Evolutionary conservation across 2,888 invertebrate genomes (phyloP).

Genomic region (Clunio marinus): DNA sequence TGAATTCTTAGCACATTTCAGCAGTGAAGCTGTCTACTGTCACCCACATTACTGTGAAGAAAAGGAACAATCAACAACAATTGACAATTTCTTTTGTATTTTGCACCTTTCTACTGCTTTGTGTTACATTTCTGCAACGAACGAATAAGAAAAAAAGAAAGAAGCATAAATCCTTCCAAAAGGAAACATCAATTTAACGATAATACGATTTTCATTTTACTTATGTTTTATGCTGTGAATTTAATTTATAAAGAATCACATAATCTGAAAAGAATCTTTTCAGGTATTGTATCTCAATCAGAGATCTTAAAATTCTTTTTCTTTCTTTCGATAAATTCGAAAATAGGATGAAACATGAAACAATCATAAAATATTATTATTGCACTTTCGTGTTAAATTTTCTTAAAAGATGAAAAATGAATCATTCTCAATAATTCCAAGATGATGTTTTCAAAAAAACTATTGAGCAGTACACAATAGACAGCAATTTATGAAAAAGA

Average conservation of each 20-base stretch:
- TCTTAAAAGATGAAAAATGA: conserved; percentile 24
- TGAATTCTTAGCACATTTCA: too few species aligned
- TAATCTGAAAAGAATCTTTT: background rate
- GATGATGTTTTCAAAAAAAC: background rate
- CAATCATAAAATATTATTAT: background rate
- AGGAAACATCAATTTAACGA: conserved; percentile 18
- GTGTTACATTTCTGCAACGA: background rate
- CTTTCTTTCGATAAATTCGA: background rate
- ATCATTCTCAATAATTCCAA: background rate
- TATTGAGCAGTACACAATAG: background rate
- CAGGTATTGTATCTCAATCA: conserved; percentile 33
- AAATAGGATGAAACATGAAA: background rate
- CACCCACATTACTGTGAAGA: too few species aligned
- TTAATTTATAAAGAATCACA: background rate
- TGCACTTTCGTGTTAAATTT: conserved; percentile 3
- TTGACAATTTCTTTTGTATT: background rate
- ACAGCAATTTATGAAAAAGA: background rate
- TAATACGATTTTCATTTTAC: conserved; percentile 21
- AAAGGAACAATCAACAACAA: background rate
- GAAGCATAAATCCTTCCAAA: background rate
- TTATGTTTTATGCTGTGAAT: background rate
- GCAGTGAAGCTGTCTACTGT: too few species aligned
- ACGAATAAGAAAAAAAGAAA: too few species aligned
- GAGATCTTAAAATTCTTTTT: background rate
- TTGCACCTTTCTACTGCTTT: conserved; percentile 8